Base-by-base conservation (phyloP, 1,140 invertebrate genomes). In the Bombus waltoni region DNA sequence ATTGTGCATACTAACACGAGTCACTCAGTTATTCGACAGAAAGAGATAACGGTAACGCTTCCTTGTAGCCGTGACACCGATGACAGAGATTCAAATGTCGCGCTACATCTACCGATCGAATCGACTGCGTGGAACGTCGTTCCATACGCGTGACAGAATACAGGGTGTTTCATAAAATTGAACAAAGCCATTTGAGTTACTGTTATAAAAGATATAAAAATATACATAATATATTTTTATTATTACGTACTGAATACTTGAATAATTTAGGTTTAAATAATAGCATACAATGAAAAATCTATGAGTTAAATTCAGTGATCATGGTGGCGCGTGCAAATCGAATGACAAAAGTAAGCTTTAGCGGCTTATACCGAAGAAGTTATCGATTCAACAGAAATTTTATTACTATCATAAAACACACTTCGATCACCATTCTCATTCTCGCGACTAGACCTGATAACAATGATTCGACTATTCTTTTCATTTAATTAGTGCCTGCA, bases 11-110 rank as follows among this genome's bases (percentile, higher is more conserved):
- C 72, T 28, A 62, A 42, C 53, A 9, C 32, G 42, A 38, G 32
- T 11, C 40, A 11, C 10, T 73, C 40, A 42, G 73, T 85, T 85
- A 85, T 85, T 85, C 77, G 68, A 57, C 53, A 73, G 83, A 85
- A 79, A 18, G 35, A 80, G 53, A 72, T 85, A 85, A 85, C 83
- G 83, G 83, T 85, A 85, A 70, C n/a, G 76, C 32, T 85, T 85
- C 83, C 83, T 85, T 72, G 83, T 85, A 53, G 76, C 77, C 32
- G 83, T 73, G 83, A 85, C 83, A 85, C 77, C 76, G 68, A 85
- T 85, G 53, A 80, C 76, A 80, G 40, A 38, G 77, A 85, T 85
- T 72, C 65, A 85, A 85, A 80, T 72, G 77, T 85, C 83, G 83
- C 32, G 77, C 28, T 85, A 79, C 83, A 85, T 68, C 77, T 35